Percentiles rank a stretch among this genome's conserved stretches.
Conservation (phyloP, 2,888 invertebrate genomes). For the Ryuthela nishihirai region DNA sequence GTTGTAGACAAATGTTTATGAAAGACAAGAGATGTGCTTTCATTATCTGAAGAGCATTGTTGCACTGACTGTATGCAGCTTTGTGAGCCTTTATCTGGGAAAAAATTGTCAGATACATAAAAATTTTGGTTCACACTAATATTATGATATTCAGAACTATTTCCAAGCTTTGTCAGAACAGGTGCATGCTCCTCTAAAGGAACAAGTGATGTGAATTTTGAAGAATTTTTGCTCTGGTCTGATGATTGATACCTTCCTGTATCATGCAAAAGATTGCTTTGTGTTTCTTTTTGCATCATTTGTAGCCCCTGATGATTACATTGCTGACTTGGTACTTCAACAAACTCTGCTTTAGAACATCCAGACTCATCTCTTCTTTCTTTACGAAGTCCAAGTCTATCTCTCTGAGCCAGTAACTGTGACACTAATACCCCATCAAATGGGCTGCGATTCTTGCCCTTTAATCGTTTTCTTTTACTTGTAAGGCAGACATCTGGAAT, state of each 20-base stretch:
- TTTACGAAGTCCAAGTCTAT: constrained; percentile 39
- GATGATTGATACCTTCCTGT: neutral
- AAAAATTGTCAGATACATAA: constrained; percentile 30
- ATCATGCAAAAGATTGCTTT: constrained; percentile 5
- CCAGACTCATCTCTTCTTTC: constrained; percentile 20
- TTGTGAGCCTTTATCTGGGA: constrained; percentile 27
- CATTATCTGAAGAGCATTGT: constrained; percentile 15
- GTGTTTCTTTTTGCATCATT: constrained; percentile 12
- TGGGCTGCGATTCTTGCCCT: constrained; percentile 41
- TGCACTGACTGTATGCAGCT: constrained; percentile 29
- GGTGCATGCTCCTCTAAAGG: constrained; percentile 28
- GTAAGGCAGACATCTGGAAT: constrained; percentile 23
- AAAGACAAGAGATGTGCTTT: constrained; percentile 22
- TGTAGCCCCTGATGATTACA: no score
- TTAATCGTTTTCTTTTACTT: constrained; percentile 33
- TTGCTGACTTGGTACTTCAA: constrained; percentile 4
- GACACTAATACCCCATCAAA: constrained; percentile 47
- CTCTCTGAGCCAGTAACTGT: constrained; percentile 46
- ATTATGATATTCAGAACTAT: constrained; percentile 12
- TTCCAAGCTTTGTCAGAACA: constrained; percentile 19
- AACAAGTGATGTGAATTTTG: constrained; percentile 22
- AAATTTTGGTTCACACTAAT: constrained; percentile 26
- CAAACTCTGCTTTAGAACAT: constrained; percentile 8
- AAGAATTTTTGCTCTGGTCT: constrained; percentile 9
- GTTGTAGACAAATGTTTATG: constrained; percentile 21